Evolutionary conservation across 2,888 invertebrate species (phyloP).

Genomic region (Rhynchonema sp.): DNA sequence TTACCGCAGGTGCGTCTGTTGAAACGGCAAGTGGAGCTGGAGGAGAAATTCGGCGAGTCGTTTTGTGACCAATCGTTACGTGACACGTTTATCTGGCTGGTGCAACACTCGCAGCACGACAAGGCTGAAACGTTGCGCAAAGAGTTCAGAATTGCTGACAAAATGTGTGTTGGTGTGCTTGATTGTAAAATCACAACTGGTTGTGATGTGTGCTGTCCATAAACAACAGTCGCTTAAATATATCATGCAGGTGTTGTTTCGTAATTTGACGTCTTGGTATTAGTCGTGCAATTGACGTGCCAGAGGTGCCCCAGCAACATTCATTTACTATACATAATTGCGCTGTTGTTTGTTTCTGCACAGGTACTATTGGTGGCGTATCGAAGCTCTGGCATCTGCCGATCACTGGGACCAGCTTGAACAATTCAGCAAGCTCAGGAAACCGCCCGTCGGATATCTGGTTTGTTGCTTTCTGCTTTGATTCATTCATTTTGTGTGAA

Average conservation of each 20-base stretch:
- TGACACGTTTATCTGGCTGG: conserved; percentile 4
- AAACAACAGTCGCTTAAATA: too few relatives aligned
- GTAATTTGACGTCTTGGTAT: too few relatives aligned
- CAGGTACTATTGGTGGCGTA: conserved; percentile 68
- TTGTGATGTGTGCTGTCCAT: too few relatives aligned
- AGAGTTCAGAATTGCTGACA: conserved; percentile 75
- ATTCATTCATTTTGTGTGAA: background rate
- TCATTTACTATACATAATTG: too few relatives aligned
- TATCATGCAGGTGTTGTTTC: too few relatives aligned
- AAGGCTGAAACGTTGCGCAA: conserved; percentile 63
- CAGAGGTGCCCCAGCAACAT: too few relatives aligned
- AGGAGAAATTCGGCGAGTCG: conserved; percentile 42
- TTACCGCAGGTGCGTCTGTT: conserved; percentile 31
- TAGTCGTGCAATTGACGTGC: too few relatives aligned
- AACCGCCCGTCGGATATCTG: conserved; percentile 78
- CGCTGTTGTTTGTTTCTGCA: too few relatives aligned
- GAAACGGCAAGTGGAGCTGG: conserved; percentile 36
- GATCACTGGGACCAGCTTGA: conserved; percentile 67
- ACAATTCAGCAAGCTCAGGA: conserved; percentile 65
- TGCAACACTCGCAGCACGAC: conserved; percentile 47
- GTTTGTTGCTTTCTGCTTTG: conserved; percentile 24
- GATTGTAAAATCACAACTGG: too few relatives aligned
- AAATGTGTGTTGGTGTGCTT: too few relatives aligned
- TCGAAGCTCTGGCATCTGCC: conserved; percentile 53
- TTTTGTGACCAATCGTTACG: conserved; percentile 53